Conservation (phyloP, 2,888 invertebrate species). For the Hydriomena furcata region DNA sequence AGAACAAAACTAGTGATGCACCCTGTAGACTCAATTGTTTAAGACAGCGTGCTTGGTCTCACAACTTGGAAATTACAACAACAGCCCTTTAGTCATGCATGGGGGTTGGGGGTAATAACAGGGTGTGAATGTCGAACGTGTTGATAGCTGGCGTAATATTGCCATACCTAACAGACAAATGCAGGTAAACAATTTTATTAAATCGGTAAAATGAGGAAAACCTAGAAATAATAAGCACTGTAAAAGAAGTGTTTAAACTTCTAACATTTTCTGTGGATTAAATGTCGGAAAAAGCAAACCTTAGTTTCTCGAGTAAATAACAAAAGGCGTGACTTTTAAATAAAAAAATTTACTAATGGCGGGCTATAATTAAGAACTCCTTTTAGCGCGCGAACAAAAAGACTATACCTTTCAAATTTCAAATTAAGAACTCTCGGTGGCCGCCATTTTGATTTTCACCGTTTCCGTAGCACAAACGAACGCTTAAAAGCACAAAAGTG, state of each 20-base stretch:
- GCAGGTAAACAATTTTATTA: not conserved
- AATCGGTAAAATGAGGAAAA: not conserved
- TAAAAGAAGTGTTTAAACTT: not conserved
- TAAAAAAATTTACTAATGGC: constrained; percentile 21
- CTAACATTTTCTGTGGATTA: not conserved
- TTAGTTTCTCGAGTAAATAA: not conserved
- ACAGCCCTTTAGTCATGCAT: not conserved
- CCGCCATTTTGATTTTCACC: constrained; percentile 49
- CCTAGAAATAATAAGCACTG: not conserved
- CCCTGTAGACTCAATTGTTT: not conserved
- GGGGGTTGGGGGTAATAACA: not conserved
- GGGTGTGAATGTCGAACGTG: constrained; percentile 3
- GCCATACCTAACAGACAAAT: not conserved
- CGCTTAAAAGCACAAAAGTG: constrained; percentile 53
- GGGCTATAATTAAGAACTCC: constrained; percentile 25
- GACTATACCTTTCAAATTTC: constrained; percentile 29
- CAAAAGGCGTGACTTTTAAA: constrained; percentile 1
- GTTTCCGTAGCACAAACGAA: constrained; percentile 47
- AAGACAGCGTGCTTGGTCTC: not conserved
- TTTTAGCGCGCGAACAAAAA: constrained; percentile 32
- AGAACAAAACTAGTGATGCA: too few species aligned
- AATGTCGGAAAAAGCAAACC: not conserved
- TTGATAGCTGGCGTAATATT: constrained; percentile 3
- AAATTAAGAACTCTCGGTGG: constrained; percentile 38
- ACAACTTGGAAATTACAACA: not conserved